Evolutionary conservation across 2,888 invertebrate species (phyloP), one percentile per base, ranked within the genome.

Genomic region (Orchestes rusci): DNA sequence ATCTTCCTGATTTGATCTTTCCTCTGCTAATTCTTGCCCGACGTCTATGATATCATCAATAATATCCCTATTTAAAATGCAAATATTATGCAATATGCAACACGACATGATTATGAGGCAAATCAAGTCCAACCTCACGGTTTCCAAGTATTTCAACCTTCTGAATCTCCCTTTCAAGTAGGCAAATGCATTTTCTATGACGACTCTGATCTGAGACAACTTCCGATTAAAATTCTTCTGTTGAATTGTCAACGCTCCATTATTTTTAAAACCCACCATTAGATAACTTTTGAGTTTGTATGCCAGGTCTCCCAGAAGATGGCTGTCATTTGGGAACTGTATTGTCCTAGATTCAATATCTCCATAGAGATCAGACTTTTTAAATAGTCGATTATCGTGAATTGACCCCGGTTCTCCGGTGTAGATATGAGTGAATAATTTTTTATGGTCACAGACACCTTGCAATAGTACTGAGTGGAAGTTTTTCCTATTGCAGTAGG

Each of bases 181-280:
- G 16, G 19, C 40, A 33, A 40, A 42, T 3, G 42, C 35, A 42
- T 42, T 42, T 27, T 42, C 35, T 3, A 42, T 42, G 4, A 7
- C 5, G 4, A 42, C 42, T 27, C 35, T 28, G 8, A 27, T 28
- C 18, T 35, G 27, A 3, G 27, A 16, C 16, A 42, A 12, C 8
- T 28, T 42, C 4, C 16, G 13, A 15, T 42, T 42, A 35, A 35
- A 42, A 27, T 42, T 42, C 35, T 35, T 23, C 16, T 42, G 35
- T 12, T n/a, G n/a, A 10, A 16, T 8, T 16, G 42, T 23, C 18
- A 42, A 19, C 4, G 5, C 3, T 7, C 34, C 31, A 33, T 40
- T 40, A 23, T 33, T 34, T 20, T 40, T 40, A 20, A 40, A 40
- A 19, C 40, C 29, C 32, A 20, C 34, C 28, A 40, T 3, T 7